Conservation (phyloP, 2,113 vertebrate species). For the Cheirogaleus medius region DNA sequence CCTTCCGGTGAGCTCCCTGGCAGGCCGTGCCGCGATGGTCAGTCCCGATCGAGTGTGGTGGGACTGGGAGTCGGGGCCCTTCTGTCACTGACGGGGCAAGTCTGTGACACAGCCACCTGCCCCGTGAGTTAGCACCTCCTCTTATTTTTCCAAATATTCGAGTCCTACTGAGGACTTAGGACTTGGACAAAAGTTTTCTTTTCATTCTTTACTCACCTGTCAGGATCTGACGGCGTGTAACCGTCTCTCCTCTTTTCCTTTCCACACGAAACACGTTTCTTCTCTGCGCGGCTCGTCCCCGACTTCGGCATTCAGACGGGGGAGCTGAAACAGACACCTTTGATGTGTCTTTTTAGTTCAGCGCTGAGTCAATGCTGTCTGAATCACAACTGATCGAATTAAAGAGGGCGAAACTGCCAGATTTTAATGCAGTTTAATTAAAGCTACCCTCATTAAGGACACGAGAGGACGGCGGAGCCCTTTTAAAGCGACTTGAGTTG, state of each 20-base stretch:
- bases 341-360: neutral
- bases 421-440: neutral
- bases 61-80: rapidly evolving
- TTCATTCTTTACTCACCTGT: too few relatives aligned
- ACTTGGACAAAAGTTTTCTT: rapidly evolving
- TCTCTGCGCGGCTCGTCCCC: neutral
- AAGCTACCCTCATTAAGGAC: neutral
- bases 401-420: neutral
- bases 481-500: neutral
- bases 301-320: rapidly evolving
- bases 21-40: rapidly evolving
- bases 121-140: rapidly evolving
- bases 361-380: neutral
- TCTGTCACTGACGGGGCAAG: rapidly evolving
- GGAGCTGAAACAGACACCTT: rapidly evolving
- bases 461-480: neutral
- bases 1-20: neutral
- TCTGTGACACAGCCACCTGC: too few relatives aligned
- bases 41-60: rapidly evolving
- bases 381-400: neutral
- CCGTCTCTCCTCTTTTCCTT: neutral
- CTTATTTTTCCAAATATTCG: rapidly evolving
- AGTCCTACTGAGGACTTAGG: neutral
- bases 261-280: neutral
- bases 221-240: rapidly evolving